A percentile compares a stretch with the other conserved stretches of the same genome.
Evolutionary conservation across 2,888 invertebrate genomes (phyloP).

Genomic region (Helobdella robusta): DNA sequence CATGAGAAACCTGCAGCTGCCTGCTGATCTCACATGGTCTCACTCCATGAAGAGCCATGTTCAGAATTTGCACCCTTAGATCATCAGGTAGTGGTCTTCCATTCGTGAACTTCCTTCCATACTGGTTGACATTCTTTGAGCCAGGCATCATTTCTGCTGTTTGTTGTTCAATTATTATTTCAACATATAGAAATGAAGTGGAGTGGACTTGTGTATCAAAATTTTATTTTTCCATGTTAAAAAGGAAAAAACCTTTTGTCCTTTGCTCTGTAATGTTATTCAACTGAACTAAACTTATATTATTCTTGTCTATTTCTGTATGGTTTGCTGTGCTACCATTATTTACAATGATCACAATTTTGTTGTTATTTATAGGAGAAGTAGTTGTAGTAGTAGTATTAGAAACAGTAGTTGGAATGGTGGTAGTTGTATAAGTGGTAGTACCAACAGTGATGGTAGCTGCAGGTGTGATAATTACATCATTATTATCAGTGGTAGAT

Average conservation of each 20-base stretch:
- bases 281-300: not conserved
- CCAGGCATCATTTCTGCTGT: not conserved
- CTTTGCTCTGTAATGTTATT: not conserved
- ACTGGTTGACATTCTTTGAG: conserved; percentile 47
- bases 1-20: conserved; percentile 48
- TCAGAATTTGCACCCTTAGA: conserved; percentile 47
- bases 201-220: too few relatives aligned
- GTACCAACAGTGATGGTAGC: too few relatives aligned
- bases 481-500: too few relatives aligned
- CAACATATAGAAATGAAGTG: too few relatives aligned
- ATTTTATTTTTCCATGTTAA: too few relatives aligned
- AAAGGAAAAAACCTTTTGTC: not conserved
- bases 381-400: too few relatives aligned
- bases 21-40: conserved; percentile 49
- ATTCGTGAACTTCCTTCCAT: conserved; percentile 48
- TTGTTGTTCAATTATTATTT: not conserved
- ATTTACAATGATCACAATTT: too few relatives aligned
- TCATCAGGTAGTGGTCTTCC: conserved; percentile 48
- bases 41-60: conserved; percentile 47
- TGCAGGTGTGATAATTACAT: too few relatives aligned
- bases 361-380: too few relatives aligned
- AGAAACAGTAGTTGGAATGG: too few relatives aligned
- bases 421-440: too few relatives aligned
- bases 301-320: not conserved
- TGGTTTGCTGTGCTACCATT: not conserved